Conservation (phyloP, 2,113 vertebrate genomes). For the Crotalus helleri region DNA sequence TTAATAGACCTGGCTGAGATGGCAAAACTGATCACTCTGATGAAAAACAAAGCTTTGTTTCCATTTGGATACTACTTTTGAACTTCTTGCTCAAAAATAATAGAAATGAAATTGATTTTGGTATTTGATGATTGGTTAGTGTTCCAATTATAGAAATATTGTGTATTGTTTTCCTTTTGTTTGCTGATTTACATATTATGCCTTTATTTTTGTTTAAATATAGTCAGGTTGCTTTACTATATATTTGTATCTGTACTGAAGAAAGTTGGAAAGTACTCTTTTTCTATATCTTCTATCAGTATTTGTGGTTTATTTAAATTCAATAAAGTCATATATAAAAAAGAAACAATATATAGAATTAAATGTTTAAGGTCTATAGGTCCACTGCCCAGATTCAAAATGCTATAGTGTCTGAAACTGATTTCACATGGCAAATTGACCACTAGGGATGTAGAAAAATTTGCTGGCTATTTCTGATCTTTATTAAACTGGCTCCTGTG, state of each 20-base stretch:
- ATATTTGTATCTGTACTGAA: neutral
- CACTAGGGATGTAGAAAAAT: neutral
- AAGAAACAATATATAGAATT: neutral
- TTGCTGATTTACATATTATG: neutral
- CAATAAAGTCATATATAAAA: neutral
- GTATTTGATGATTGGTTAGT: neutral
- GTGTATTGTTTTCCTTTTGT: neutral
- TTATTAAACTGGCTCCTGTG: neutral
- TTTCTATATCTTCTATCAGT: neutral
- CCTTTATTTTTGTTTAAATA: neutral
- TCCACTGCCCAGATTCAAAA: neutral
- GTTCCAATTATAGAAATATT: neutral
- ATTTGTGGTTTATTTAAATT: neutral
- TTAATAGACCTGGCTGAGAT: neutral
- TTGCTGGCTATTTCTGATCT: neutral
- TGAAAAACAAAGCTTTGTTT: neutral
- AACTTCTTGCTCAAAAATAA: neutral
- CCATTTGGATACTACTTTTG: neutral
- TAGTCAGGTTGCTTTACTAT: neutral
- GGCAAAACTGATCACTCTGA: neutral
- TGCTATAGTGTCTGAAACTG: neutral
- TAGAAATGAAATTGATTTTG: neutral
- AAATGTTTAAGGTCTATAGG: neutral
- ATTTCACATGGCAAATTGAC: neutral
- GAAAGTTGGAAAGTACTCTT: neutral